Evolutionary conservation across 2,797 vertebrate species (phyloP), one percentile per base, ranked within the genome.

Genomic region (Sylvilagus floridanus): DNA sequence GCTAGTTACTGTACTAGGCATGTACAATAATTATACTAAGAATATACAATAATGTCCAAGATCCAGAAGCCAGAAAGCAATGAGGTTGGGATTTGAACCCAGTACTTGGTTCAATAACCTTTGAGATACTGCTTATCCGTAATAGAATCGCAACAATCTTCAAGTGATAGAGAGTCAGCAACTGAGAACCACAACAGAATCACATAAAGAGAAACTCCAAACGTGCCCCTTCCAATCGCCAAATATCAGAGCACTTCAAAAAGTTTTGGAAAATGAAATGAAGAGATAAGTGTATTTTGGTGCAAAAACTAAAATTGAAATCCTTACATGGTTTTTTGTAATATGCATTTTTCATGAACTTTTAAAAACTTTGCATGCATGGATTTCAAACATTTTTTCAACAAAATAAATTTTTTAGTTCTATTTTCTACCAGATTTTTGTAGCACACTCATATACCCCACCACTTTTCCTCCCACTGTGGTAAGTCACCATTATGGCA

Each of bases 141-240:
- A 13, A 47, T 0, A 37, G 62, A 79, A 50, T 68, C 66, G 22
- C n/a, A 47, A 47, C 17, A 30, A 2, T n/a, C 19, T 37, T 32
- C 22, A 7, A 22, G 6, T 26, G 57, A 92, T 14, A 9, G 50
- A 54, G 85, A 68, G 42, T 72, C 32, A 14, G 24, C 22, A 2
- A 6, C 14, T 5, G 2, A 57, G 13, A 79, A 54, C 54, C n/a
- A 32, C 0, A 16, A 54, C 13, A 66, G 83, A 32, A 37, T 28
- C 82, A 32, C 30, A 22, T 7, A 47, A 11, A 9, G 30, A 92
- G 65, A 69, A 88, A 60, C 47, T 71, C 6, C 24, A 26, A 5
- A 17, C 6, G 5, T 0, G 50, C 19, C 16, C 22, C 72, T 5
- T 28, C 16, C 12, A 22, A 7, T 62, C 57, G 6, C 19, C 5